phyloP scores from a whole-genome alignment of 2,797 vertebrate species.

The Masticophis lateralis region DNA sequence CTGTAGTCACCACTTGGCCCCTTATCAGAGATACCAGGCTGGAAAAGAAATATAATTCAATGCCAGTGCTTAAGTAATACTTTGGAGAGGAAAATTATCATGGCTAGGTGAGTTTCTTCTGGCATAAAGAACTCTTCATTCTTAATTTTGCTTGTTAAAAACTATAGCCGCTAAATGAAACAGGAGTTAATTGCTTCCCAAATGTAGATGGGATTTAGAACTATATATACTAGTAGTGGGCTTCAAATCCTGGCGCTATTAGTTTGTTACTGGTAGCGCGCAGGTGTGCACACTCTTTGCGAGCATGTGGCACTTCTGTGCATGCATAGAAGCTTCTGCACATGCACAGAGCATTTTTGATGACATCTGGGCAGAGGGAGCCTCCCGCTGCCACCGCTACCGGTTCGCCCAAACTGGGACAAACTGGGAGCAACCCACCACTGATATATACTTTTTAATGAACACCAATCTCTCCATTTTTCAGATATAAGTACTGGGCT shows the following conservation, averaged over 20 bases:
- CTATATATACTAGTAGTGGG: not conserved
- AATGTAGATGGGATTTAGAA: not conserved
- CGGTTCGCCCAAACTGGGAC: no score
- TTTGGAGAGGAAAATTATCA: not conserved
- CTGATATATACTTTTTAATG: not conserved
- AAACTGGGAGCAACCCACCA: no score
- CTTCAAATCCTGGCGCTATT: no score
- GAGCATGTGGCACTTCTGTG: no score
- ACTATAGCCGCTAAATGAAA: not conserved
- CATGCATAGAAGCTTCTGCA: no score
- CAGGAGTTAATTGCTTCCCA: not conserved
- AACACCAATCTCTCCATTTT: not conserved
- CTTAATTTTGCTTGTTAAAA: not conserved
- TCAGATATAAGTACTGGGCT: not conserved
- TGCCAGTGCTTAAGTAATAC: slow-evolving; percentile 20
- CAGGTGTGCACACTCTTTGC: no score
- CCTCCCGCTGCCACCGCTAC: no score
- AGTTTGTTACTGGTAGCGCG: no score
- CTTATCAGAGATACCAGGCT: slow-evolving; percentile 95
- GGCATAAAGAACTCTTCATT: not conserved
- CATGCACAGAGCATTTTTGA: no score
- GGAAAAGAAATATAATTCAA: slow-evolving; percentile 52
- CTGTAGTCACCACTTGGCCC: slow-evolving; percentile 96
- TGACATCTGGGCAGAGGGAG: no score
- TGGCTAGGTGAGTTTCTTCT: not conserved